Base-by-base conservation (phyloP, 92 coral and sea anemone species). In the Porites evermanni region DNA sequence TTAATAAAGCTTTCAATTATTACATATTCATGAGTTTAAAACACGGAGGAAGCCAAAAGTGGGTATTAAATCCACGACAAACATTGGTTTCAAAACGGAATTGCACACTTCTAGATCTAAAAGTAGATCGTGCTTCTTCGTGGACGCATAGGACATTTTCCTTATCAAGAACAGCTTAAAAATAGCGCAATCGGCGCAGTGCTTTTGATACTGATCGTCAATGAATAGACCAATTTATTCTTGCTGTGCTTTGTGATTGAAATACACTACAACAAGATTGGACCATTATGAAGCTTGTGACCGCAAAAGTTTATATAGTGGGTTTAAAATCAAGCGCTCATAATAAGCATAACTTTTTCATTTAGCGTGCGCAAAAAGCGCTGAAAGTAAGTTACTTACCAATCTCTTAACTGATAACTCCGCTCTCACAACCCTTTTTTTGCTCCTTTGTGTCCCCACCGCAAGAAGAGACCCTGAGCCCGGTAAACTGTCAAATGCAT, bases 201-300 rank as follows among this genome's bases (percentile, higher is more conserved):
- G 32, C 54, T 58, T 47, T 38, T 70, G 59, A 70, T 11, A 50
- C 16, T 8, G 17, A 79, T 64, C 44, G 74, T 24, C 17, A 26
- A 70, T 81, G 78, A 81, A 58, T 81, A 38, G 47, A 58, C 56
- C 69, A 81, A 81, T 58, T 81, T 70, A 56, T 29, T 3, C 86
- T 58, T 59, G 86, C 78, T 81, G 86, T 70, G 86, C 67, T 81
- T 79, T 70, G 78, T 81, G 86, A 81, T 70, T 81, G 54, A 81
- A 61, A 60, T 11, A 81, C 58, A 44, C 86, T n/a, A 16, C 78
- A 70, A 81, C 44, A 81, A 70, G 53, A 81, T 70, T 81, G 70
- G 44, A 70, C 59, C 71, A 78, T 81, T 81, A n/a, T 81, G 70
- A 81, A 71, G 78, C 59, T 56, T 29, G 20, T 60, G 67, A 58